A percentile compares a stretch with the other conserved stretches of the same genome.
Evolutionary conservation across 2,888 invertebrate species (phyloP).

Genomic region (Boloria euphrosyne): DNA sequence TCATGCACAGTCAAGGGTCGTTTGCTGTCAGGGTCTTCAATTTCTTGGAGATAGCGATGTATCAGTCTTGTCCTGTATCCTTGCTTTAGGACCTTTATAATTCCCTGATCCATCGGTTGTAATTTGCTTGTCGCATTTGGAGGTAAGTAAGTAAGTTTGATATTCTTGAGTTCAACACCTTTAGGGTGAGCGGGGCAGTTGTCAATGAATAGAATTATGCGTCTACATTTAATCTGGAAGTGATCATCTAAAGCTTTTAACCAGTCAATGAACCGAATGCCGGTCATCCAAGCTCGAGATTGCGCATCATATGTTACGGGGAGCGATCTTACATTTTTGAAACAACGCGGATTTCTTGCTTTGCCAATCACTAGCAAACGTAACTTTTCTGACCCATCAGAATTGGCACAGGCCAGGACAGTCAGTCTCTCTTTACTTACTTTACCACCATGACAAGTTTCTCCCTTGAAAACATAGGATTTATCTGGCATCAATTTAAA

Average conservation of each 20-base stretch:
- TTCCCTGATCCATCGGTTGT: slow-evolving; percentile 43
- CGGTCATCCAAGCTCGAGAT: slow-evolving; percentile 43
- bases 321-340: neutral
- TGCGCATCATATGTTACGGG: slow-evolving; percentile 5
- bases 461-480: slow-evolving; percentile 43
- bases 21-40: slow-evolving; percentile 24
- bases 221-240: slow-evolving; percentile 40
- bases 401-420: too few relatives aligned
- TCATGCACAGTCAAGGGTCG: slow-evolving; percentile 35
- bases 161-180: slow-evolving; percentile 36
- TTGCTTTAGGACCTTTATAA: slow-evolving; percentile 33
- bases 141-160: slow-evolving; percentile 45
- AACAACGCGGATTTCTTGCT: too few relatives aligned
- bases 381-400: too few relatives aligned
- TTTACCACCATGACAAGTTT: slow-evolving; percentile 44
- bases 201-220: slow-evolving; percentile 46
- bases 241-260: slow-evolving; percentile 40
- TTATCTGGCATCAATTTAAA: slow-evolving; percentile 43
- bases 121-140: slow-evolving; percentile 36
- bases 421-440: too few relatives aligned
- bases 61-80: slow-evolving; percentile 35
- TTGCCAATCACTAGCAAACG: too few relatives aligned
- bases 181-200: slow-evolving; percentile 47
- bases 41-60: slow-evolving; percentile 36
- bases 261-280: slow-evolving; percentile 36